Conservation (phyloP, 2,888 invertebrate genomes). For the Megamerina dolium region DNA sequence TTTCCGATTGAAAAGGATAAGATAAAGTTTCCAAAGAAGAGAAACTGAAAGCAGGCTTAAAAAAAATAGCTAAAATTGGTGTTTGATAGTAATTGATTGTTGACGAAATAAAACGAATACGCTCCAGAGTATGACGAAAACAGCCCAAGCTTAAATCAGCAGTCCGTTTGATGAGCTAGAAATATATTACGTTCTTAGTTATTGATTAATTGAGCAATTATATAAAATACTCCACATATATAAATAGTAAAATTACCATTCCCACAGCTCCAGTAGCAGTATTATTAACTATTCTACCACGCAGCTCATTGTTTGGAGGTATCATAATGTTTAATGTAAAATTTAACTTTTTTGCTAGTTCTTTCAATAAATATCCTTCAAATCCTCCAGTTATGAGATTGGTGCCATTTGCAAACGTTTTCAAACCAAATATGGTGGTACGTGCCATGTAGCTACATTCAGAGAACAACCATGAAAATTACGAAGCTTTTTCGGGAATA, state of each 20-base stretch:
- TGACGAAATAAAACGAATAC: too few relatives aligned
- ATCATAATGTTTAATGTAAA: slow-evolving; percentile 19
- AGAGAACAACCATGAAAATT: slow-evolving; percentile 26
- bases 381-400: slow-evolving; percentile 14
- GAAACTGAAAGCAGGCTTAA: neutral
- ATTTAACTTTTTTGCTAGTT: slow-evolving; percentile 25
- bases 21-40: neutral
- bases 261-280: slow-evolving; percentile 25
- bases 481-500: slow-evolving; percentile 28
- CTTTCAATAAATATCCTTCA: slow-evolving; percentile 24
- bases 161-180: slow-evolving; percentile 21
- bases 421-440: slow-evolving; percentile 10
- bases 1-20: too few relatives aligned
- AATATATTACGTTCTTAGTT: too few relatives aligned
- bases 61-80: neutral
- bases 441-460: slow-evolving; percentile 13
- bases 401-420: neutral
- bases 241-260: too few relatives aligned
- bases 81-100: slow-evolving; percentile 5
- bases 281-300: too few relatives aligned
- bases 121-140: slow-evolving; percentile 26
- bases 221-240: too few relatives aligned
- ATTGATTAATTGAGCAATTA: too few relatives aligned
- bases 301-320: slow-evolving; percentile 5
- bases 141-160: slow-evolving; percentile 28